A percentile compares a stretch with the other conserved stretches of the same genome.
phyloP scores from a whole-genome alignment of 1,140 invertebrate species.

The Steinernema feltiae region DNA sequence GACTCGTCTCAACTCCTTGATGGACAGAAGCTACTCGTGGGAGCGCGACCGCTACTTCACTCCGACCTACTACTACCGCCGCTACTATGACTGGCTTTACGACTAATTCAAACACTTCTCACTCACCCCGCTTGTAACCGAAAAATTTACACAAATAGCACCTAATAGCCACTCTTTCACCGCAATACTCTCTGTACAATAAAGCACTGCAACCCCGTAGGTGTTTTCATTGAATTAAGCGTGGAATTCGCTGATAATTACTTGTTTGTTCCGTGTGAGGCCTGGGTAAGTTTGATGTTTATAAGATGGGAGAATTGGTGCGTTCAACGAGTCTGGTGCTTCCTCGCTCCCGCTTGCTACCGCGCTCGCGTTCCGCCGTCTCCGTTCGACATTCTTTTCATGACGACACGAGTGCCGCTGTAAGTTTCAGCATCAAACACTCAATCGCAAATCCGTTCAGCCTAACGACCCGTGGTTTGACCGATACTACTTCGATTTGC shows the following conservation, averaged over 20 bases:
- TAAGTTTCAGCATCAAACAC: not conserved
- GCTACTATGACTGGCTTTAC: conserved; percentile 7
- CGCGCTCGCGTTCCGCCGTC: conserved; percentile 1
- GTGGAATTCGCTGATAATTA: not conserved
- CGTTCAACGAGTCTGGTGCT: not conserved
- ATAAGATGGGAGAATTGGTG: conserved; percentile 1
- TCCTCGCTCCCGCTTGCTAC: too few species aligned
- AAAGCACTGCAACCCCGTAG: not conserved
- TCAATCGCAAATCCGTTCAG: not conserved
- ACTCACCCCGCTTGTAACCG: not conserved
- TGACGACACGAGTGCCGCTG: not conserved
- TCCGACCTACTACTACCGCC: not conserved
- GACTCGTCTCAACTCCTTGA: not conserved
- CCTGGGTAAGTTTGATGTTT: not conserved
- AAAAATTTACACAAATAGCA: not conserved
- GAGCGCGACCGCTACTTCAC: conserved; percentile 1
- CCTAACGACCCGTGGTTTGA: conserved; percentile 2
- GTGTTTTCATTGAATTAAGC: not conserved
- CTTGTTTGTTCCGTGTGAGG: not conserved
- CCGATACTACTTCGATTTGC: not conserved
- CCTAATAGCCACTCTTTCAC: too few species aligned
- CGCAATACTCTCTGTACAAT: not conserved
- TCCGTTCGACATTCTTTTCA: not conserved
- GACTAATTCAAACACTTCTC: not conserved
- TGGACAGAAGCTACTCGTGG: not conserved